Conservation (phyloP, 2,888 invertebrate species). For the Agriopis leucophaearia region DNA sequence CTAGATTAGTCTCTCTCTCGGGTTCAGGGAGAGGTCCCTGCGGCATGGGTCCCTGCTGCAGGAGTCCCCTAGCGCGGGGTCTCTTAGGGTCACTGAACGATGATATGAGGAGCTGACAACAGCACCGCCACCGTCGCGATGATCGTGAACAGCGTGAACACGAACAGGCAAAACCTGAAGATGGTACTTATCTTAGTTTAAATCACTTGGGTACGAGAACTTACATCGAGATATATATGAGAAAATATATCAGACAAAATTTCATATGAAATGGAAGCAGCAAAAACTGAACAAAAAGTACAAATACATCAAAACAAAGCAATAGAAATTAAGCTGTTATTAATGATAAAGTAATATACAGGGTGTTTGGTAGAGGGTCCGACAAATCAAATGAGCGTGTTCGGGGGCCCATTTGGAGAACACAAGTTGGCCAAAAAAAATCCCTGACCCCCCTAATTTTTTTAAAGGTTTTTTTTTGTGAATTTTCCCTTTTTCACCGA, state of each 20-base stretch:
- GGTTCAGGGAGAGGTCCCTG: constrained; percentile 38
- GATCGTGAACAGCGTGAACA: constrained; percentile 97
- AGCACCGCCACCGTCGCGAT: constrained; percentile 97
- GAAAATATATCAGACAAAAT: not conserved
- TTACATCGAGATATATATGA: not conserved
- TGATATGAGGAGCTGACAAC: constrained; percentile 97
- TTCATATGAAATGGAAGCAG: not conserved
- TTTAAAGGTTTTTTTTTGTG: too few species aligned
- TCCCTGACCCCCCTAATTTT: too few species aligned
- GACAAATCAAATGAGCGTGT: too few species aligned
- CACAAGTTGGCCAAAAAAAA: too few species aligned
- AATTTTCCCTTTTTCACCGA: too few species aligned
- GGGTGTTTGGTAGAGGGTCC: too few species aligned
- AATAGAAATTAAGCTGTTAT: not conserved
- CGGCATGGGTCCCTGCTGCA: constrained; percentile 30
- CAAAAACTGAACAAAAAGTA: not conserved
- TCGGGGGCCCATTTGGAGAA: too few species aligned
- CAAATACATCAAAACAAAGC: not conserved
- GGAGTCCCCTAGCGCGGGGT: constrained; percentile 44
- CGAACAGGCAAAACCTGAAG: constrained; percentile 95
- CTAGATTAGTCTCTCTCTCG: constrained; percentile 79
- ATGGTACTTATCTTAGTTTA: constrained; percentile 49
- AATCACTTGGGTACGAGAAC: not conserved
- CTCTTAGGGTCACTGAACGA: constrained; percentile 90
- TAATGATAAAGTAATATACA: too few species aligned